Base-by-base conservation (phyloP, 2,888 invertebrate species). In the Athetis lepigone region DNA sequence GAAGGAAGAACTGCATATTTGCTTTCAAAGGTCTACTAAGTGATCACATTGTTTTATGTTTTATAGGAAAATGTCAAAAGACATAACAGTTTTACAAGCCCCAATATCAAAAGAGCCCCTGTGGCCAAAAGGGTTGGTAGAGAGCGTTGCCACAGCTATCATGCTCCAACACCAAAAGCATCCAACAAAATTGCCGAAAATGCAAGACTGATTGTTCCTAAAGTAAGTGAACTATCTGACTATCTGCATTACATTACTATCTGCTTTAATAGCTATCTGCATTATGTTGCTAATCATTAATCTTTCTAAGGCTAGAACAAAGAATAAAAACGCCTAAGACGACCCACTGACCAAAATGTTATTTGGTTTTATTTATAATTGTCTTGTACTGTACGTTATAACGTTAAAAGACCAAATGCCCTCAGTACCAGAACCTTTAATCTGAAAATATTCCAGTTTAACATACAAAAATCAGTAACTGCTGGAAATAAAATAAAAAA, bases 131-230 rank as follows among this genome's bases (percentile, higher is more conserved):
- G 89, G 71, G 62, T 84, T 49, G 92, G 93, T 21, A 87, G 94
- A 77, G 94, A 94, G 80, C 88, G 94, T 42, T 92, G 92, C 75
- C 88, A 92, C 56, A 93, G 91, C 70, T 94, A 90, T 78, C 84
- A 90, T 73, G 88, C 87, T n/a, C 88, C 82, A 57, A 82, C 86
- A 52, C 75, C 84, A 58, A 84, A 85, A 21, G 57, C 77, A 33
- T 50, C 72, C 4, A 81, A 75, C 3, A 81, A 75, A 66, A 16
- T 43, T 45, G 45, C 49, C 3, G 66, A 78, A 64, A 79, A 79
- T 57, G 54, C 64, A 62, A 78, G 73, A 52, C 59, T 86, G 45
- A 78, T 76, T 49, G 82, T 75, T 33, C 89, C 91, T 27, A 91
- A 82, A 84, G 92, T 92, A 81, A 87, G 86, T 70, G 36, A 56